Base-by-base conservation (phyloP, 2,888 invertebrate genomes). In the Cataglyphis livida region DNA sequence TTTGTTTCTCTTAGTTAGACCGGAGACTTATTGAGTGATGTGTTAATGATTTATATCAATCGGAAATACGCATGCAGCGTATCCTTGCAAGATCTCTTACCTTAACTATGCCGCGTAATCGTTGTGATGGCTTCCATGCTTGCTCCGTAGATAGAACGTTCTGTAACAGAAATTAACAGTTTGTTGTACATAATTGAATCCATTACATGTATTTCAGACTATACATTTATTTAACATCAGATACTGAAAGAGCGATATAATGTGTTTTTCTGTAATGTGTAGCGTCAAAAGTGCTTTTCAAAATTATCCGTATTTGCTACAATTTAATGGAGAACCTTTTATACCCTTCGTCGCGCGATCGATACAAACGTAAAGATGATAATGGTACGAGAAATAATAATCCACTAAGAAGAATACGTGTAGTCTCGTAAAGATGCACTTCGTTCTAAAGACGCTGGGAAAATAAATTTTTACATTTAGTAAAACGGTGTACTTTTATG, bases 101-200 rank as follows among this genome's bases (percentile, higher is more conserved):
- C 92, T 93, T 92, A 92, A 90, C 91, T 90, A 86, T 84, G 84
- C 90, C 87, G 87, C 90, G 85, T 86, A 84, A 88, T 87, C 84
- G 87, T 87, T 85, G 87, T 82, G 82, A 76, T 84, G 81, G 88
- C 86, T 86, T 90, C 90, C 92, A 91, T 92, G 86, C 84, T 83
- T 81, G 83, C 51, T 70, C 79, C 65, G 81, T 66, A 59, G 65
- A 68, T 79, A 82, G 54, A 73, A 78, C 79, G 70, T 75, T 87
- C 90, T 92, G 85, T 18, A 90, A 92, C 62, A 85, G 15, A 73
- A 64, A 66, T 74, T 9, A 66, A 78, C 6, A 76, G 21, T 28
- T 48, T 61, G 48, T 78, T 82, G 51, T n/a, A 41, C 57, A 61
- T 32, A 35, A 38, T 38, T n/a, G 51, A 21, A 57, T 12, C 6